phyloP scores from a whole-genome alignment of 2,113 vertebrate species.

The Sterrhoptilus dennistouni region DNA sequence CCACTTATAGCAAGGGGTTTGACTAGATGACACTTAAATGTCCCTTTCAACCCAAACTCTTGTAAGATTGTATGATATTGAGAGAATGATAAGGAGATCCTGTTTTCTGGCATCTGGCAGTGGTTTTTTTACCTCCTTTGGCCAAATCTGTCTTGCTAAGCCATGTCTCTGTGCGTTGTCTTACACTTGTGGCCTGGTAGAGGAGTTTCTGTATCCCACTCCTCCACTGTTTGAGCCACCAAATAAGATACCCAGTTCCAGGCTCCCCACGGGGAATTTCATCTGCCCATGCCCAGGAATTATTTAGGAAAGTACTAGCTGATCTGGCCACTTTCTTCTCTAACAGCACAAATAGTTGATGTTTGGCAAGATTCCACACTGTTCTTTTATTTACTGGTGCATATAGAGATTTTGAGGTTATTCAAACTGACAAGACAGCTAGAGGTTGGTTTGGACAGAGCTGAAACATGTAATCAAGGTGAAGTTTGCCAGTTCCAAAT shows the following conservation, averaged over 20 bases:
- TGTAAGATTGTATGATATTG: neutral
- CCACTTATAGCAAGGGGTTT: neutral
- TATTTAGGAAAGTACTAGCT: neutral
- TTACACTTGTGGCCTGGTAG: neutral
- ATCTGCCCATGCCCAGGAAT: neutral
- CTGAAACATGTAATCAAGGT: neutral
- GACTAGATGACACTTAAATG: neutral
- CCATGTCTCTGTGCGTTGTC: neutral
- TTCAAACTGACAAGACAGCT: neutral
- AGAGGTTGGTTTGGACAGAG: neutral
- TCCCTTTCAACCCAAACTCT: neutral
- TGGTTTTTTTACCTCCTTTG: neutral
- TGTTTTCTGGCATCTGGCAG: neutral
- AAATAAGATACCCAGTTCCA: neutral
- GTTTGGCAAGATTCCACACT: neutral
- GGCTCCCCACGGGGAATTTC: neutral
- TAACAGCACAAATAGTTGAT: neutral
- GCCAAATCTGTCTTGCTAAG: neutral
- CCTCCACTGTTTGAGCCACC: neutral
- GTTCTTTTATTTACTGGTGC: neutral
- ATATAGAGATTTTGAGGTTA: neutral
- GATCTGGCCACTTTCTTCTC: neutral
- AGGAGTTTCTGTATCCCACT: neutral
- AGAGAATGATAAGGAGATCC: neutral
- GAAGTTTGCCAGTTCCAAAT: neutral